Evolutionary conservation across 2,113 vertebrate genomes (phyloP).

Genomic region (Asarcornis scutulata): DNA sequence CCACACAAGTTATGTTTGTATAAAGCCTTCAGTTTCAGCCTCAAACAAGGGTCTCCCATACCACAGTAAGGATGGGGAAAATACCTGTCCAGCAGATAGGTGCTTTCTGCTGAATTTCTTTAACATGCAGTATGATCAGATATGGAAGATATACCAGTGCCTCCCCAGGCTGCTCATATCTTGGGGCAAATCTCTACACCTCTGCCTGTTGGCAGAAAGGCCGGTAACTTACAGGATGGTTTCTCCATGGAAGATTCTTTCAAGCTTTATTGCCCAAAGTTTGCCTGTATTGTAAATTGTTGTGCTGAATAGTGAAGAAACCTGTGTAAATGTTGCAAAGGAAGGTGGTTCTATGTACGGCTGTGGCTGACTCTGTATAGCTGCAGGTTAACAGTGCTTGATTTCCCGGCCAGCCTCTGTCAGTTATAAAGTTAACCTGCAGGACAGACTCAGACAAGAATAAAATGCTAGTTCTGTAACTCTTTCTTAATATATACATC

Average conservation of each 20-base stretch:
- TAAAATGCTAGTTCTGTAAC: background rate
- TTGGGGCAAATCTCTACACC: background rate
- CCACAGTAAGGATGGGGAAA: background rate
- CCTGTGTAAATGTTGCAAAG: background rate
- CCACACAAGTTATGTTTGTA: background rate
- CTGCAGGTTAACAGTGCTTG: background rate
- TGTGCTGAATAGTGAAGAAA: background rate
- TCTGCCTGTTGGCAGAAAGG: background rate
- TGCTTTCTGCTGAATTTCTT: background rate
- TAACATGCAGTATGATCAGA: fast-evolving
- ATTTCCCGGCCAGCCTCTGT: background rate
- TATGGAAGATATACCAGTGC: background rate
- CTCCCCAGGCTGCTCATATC: background rate
- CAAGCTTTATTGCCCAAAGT: background rate
- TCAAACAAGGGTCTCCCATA: background rate
- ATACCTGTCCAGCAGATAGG: background rate
- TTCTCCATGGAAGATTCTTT: background rate
- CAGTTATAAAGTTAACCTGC: background rate
- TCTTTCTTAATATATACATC: background rate
- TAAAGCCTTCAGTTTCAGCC: background rate
- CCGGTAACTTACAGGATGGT: background rate
- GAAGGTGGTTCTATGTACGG: background rate
- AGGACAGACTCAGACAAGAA: background rate
- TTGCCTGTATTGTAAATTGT: background rate
- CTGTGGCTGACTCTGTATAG: background rate